Conservation (phyloP, 2,113 vertebrate genomes). For the Cavia porcellus region DNA sequence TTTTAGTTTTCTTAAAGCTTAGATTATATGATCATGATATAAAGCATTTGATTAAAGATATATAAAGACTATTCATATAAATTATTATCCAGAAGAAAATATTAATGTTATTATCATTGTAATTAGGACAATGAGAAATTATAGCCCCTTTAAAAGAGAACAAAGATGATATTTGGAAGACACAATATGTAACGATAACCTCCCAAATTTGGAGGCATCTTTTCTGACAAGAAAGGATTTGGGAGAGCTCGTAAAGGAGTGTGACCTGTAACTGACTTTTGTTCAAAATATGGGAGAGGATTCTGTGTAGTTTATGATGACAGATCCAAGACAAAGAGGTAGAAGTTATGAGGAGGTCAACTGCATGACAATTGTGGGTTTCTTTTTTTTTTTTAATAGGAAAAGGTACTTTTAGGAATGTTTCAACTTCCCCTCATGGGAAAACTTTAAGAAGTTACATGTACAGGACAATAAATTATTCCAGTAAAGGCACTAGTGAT, state of each 20-base stretch:
- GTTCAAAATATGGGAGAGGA: background rate
- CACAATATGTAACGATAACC: background rate
- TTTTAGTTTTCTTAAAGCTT: background rate
- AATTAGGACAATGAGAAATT: background rate
- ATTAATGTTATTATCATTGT: background rate
- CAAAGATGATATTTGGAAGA: background rate
- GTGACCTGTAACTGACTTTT: background rate
- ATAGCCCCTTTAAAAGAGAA: background rate
- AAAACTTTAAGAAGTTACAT: background rate
- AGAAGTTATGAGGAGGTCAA: background rate
- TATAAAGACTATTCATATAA: background rate
- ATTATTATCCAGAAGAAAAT: background rate
- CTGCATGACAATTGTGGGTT: fast-evolving
- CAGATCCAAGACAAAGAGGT: background rate
- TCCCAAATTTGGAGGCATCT: fast-evolving
- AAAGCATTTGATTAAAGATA: background rate
- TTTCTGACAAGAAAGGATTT: background rate
- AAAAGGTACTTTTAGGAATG: background rate
- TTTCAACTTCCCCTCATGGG: too few species aligned
- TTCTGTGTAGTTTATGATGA: background rate
- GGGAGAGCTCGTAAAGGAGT: background rate
- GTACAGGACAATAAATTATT: background rate
- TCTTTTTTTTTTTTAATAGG: background rate
- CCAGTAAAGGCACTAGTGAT: background rate
- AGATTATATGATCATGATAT: background rate